A percentile compares a stretch with the other conserved stretches of the same genome.
phyloP scores from a whole-genome alignment of 2,797 vertebrate genomes.

The Pseudochaenichthys georgianus region DNA sequence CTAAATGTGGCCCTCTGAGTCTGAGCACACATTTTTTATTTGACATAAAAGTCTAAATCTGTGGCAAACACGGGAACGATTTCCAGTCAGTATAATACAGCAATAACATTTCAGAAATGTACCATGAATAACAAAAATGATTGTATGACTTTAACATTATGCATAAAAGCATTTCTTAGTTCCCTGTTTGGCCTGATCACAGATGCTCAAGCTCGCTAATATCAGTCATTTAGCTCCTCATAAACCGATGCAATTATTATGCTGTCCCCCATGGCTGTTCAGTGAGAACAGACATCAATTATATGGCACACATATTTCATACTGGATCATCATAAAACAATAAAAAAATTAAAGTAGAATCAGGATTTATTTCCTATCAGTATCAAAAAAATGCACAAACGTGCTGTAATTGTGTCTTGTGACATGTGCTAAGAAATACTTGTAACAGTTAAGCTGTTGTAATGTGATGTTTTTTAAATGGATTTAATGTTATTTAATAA shows the following conservation, averaged over 20 bases:
- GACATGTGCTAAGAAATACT: background rate
- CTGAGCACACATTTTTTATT: background rate
- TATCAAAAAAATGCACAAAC: background rate
- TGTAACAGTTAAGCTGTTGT: background rate
- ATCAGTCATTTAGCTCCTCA: background rate
- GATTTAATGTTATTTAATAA: background rate
- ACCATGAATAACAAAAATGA: background rate
- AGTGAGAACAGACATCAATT: background rate
- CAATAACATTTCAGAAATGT: background rate
- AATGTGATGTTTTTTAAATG: background rate
- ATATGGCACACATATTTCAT: background rate
- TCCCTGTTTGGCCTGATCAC: background rate
- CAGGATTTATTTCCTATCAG: background rate
- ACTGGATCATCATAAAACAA: background rate
- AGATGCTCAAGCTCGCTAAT: background rate
- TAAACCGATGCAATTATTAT: background rate
- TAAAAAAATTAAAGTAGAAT: background rate
- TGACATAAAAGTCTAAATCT: background rate
- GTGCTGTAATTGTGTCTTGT: background rate
- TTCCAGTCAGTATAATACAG: background rate
- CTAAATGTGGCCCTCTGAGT: constrained; percentile 1
- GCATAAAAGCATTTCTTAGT: background rate
- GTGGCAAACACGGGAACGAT: background rate
- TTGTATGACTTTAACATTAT: background rate
- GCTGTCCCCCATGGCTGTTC: fast-evolving